Evolutionary conservation across 2,888 invertebrate species (phyloP), one percentile per base, ranked within the genome.

Genomic region (Cantharis rustica): DNA sequence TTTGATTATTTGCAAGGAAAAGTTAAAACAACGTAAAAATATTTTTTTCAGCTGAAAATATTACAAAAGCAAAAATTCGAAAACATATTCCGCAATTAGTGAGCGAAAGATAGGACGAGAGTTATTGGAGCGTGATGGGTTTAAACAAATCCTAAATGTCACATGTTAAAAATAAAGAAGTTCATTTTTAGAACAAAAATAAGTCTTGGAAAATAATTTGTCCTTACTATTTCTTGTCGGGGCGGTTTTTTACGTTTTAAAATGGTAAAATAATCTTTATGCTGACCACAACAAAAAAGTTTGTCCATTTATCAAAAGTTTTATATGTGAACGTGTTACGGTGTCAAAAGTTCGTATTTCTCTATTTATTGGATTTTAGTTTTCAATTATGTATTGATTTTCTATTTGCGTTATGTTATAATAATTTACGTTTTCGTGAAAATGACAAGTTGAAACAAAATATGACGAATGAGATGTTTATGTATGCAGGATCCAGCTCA

Each of bases 241-340:
- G 47, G 2, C 9, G 13, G n/a, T n/a, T 47, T 47, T 47, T 47
- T n/a, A n/a, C 47, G 47, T n/a, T 47, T 47, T 47, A 47, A 47
- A 47, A 47, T 47, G 47, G 47, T 47, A 47, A 31, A 47, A 47
- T 47, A 47, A 47, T 47, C 7, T 47, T 47, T 47, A 66, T 20
- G 64, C 64, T 66, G 64, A 66, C 64, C 64, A 20, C 64, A 66
- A 66, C 64, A 66, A 66, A 20, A 16, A 20, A 66, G 16, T 66
- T 66, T 66, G 13, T n/a, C n/a, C 64, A 66, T 66, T n/a, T 66
- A 66, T 66, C 64, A 66, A 20, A 66, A 66, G 64, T 66, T 66
- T 17, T 66, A 66, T 23, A 16, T 66, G 64, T 5, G 23, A 23
- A 66, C 20, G 64, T 66, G 64, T 23, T 66, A 20, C 17, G 17